Evolutionary conservation across 2,113 vertebrate species (phyloP).

Genomic region (Ellobius talpinus): DNA sequence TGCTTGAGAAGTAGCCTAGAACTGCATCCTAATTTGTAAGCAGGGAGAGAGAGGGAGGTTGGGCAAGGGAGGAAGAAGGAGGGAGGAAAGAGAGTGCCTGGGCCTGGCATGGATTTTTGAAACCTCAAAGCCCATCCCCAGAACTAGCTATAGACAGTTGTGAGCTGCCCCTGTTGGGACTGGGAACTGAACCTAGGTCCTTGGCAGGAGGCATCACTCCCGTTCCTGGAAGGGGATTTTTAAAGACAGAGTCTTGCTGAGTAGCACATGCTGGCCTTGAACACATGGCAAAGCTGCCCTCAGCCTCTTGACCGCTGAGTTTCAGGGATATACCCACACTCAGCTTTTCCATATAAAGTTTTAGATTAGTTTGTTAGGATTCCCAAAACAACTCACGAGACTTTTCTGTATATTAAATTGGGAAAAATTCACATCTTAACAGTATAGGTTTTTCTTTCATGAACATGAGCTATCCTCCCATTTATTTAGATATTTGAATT

Average conservation of each 20-base stretch:
- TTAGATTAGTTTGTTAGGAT: not conserved
- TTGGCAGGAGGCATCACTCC: not conserved
- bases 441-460: not conserved
- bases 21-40: not conserved
- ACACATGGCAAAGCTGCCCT: not conserved
- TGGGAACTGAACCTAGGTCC: not conserved
- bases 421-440: not conserved
- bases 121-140: not conserved
- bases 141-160: not conserved
- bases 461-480: not conserved
- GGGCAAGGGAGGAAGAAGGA: not conserved
- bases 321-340: not conserved
- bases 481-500: conserved; percentile 28
- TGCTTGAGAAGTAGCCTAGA: not conserved
- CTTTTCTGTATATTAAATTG: not conserved
- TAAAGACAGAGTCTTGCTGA: not conserved
- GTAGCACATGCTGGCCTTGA: not conserved
- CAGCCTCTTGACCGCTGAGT: not conserved
- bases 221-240: not conserved
- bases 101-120: not conserved
- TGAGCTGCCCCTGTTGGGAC: not conserved
- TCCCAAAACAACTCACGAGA: not conserved
- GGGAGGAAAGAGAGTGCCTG: not conserved
- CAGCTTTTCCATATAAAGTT: not conserved
- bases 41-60: not conserved